These are phyloP conservation scores for Helicoverpa assulta DNA, from an alignment of 2,888 invertebrate genomes.

Conservation along the genomic window DNA sequence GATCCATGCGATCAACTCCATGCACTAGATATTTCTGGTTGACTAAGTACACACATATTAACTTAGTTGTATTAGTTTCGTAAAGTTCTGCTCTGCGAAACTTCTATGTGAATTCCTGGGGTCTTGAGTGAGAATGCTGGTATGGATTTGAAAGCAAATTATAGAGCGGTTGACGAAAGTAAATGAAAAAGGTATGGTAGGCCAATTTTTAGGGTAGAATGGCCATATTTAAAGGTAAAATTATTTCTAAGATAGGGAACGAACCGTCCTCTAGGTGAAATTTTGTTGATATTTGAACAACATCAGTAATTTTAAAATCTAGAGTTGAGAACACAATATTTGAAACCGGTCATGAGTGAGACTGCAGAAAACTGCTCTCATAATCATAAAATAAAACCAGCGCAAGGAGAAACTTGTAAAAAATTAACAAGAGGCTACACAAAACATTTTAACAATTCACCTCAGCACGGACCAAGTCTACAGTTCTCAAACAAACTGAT, in stretches of 20 bases:
- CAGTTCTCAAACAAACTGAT: constrained; percentile 42
- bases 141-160: constrained; percentile 40
- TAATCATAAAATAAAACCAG: constrained; percentile 11
- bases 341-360: too few relatives aligned
- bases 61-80: constrained; percentile 41
- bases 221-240: not conserved
- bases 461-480: constrained; percentile 26
- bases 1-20: constrained; percentile 42
- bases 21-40: constrained; percentile 50
- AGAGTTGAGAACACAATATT: too few relatives aligned
- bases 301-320: too few relatives aligned
- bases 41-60: constrained; percentile 48
- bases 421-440: constrained; percentile 21
- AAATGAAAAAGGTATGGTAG: constrained; percentile 18
- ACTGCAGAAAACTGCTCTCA: too few relatives aligned
- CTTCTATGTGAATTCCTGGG: constrained; percentile 38
- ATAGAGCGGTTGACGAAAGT: constrained; percentile 18
- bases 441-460: constrained; percentile 54
- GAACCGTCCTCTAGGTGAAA: too few relatives aligned
- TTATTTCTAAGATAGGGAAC: not conserved
- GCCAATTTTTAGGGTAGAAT: constrained; percentile 25
- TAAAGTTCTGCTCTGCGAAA: constrained; percentile 38
- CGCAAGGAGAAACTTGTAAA: constrained; percentile 17
- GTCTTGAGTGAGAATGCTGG: constrained; percentile 38
- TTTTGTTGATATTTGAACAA: too few relatives aligned